Evolutionary conservation across 1,140 invertebrate genomes (phyloP).

Genomic region (Hycleus phaleratus): DNA sequence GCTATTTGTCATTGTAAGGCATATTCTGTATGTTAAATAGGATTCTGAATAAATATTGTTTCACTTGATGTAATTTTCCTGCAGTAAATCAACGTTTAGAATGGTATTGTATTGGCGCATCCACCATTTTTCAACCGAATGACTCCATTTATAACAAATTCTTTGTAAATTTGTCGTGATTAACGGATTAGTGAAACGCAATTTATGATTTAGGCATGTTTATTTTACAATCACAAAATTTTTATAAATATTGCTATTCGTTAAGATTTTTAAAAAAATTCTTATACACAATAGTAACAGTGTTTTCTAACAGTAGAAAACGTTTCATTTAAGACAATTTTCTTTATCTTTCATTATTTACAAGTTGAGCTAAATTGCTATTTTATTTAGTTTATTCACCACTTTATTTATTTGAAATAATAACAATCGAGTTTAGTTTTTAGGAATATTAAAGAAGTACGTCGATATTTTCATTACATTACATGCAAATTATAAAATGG

Average conservation of each 20-base stretch:
- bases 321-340: constrained; percentile 30
- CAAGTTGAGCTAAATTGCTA: constrained; percentile 35
- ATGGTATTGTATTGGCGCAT: background rate
- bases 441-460: constrained; percentile 7
- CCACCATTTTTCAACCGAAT: background rate
- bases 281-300: constrained; percentile 38
- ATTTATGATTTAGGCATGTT: constrained; percentile 18
- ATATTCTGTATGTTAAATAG: constrained; percentile 12
- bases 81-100: background rate
- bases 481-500: constrained; percentile 13
- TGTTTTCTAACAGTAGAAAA: constrained; percentile 38
- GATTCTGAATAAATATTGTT: constrained; percentile 12
- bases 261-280: constrained; percentile 38
- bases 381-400: background rate
- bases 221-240: constrained; percentile 42
- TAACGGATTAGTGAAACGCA: background rate
- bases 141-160: background rate
- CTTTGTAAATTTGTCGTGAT: background rate
- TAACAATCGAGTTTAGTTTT: background rate
- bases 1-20: constrained; percentile 10
- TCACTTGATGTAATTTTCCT: background rate
- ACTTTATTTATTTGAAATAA: background rate
- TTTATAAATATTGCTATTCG: constrained; percentile 41
- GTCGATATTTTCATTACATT: background rate
- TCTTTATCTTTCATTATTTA: constrained; percentile 25